Conservation (phyloP, 1,140 invertebrate genomes). For the Panagrolaimus sp. region DNA sequence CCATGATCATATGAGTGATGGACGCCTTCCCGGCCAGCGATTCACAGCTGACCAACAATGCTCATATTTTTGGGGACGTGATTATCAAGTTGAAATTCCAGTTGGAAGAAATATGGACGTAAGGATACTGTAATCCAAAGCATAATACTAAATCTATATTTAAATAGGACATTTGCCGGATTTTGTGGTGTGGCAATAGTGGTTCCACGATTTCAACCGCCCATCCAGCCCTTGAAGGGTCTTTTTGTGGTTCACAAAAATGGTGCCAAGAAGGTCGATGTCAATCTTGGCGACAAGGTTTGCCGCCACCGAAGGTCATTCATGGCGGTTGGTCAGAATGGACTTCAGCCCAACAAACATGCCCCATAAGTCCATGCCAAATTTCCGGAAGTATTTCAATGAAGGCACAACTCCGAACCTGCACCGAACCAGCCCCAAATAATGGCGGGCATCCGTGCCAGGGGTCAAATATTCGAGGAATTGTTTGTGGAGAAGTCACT, state of each 20-base stretch:
- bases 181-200: conserved; percentile 58
- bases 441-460: conserved; percentile 50
- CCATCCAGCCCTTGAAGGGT: conserved; percentile 58
- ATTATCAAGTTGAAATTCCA: conserved; percentile 57
- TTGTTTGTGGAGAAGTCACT: conserved; percentile 45
- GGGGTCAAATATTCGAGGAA: conserved; percentile 48
- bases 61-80: conserved; percentile 59
- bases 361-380: conserved; percentile 55
- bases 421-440: conserved; percentile 57
- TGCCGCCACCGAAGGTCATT: conserved; percentile 35
- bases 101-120: conserved; percentile 51
- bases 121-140: neutral
- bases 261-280: conserved; percentile 58
- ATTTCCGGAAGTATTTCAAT: conserved; percentile 54
- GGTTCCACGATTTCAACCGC: conserved; percentile 58
- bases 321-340: conserved; percentile 57
- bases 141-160: no score
- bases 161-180: conserved; percentile 58
- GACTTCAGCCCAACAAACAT: conserved; percentile 52
- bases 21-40: conserved; percentile 53
- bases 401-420: conserved; percentile 54
- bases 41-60: conserved; percentile 59
- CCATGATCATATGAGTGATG: conserved; percentile 53
- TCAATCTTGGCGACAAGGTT: conserved; percentile 33
- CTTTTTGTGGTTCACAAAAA: conserved; percentile 54